Percentiles rank a stretch among this genome's conserved stretches.
phyloP scores from a whole-genome alignment of 2,888 invertebrate genomes.

The Phyllotreta cruciferae region DNA sequence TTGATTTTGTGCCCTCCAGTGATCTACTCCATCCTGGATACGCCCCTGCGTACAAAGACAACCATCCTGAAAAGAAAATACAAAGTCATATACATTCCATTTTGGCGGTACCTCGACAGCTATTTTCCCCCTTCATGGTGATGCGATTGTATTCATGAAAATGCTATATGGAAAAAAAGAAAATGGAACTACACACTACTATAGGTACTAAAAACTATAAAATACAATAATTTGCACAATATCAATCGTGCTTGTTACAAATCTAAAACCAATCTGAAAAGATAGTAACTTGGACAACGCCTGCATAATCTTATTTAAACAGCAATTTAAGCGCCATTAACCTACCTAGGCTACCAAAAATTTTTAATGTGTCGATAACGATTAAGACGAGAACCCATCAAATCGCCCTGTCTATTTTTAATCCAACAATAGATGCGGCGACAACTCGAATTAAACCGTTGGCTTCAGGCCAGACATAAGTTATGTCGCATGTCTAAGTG shows the following conservation, averaged over 20 bases:
- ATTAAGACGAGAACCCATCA: conserved; percentile 15
- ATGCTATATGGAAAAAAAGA: too few species aligned
- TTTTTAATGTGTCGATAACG: conserved; percentile 6
- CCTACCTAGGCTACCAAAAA: not conserved
- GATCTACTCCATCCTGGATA: conserved; percentile 61
- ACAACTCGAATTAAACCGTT: conserved; percentile 61
- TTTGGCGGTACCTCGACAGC: too few species aligned
- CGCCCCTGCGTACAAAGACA: conserved; percentile 61
- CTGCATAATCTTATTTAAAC: too few species aligned
- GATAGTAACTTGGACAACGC: too few species aligned
- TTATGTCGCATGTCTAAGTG: conserved; percentile 61
- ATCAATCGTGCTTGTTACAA: too few species aligned
- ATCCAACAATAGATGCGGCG: conserved; percentile 59
- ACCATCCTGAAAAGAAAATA: conserved; percentile 53
- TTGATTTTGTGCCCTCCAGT: conserved; percentile 55
- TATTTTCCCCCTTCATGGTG: too few species aligned
- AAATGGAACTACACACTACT: too few species aligned
- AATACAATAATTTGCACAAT: too few species aligned
- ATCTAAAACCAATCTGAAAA: too few species aligned
- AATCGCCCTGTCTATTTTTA: conserved; percentile 51
- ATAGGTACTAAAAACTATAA: too few species aligned
- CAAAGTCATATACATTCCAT: conserved; percentile 6
- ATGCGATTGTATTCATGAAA: too few species aligned
- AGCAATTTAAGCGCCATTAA: too few species aligned
- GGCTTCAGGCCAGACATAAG: conserved; percentile 59